A percentile compares a stretch with the other conserved stretches of the same genome.
Conservation (phyloP, 2,888 invertebrate species). For the Pandemis corylana region DNA sequence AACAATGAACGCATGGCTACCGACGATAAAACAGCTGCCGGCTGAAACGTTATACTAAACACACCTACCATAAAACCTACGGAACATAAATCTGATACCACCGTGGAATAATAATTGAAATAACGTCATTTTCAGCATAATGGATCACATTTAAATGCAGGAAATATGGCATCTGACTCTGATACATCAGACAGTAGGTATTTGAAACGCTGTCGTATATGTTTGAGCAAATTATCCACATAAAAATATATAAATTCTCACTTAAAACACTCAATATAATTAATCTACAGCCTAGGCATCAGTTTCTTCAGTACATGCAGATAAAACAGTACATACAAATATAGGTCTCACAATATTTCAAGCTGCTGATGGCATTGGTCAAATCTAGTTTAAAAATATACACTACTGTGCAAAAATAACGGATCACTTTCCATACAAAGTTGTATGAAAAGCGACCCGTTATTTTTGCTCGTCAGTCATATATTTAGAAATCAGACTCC, state of each 20-base stretch:
- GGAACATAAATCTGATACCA: slow-evolving; percentile 42
- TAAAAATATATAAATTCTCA: neutral
- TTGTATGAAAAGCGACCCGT: too few species aligned
- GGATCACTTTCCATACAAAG: too few species aligned
- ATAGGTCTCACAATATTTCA: neutral
- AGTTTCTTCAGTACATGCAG: too few species aligned
- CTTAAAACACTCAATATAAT: too few species aligned
- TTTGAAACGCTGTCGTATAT: neutral
- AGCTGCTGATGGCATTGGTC: neutral
- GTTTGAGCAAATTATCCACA: neutral
- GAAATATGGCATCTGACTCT: slow-evolving; percentile 29
- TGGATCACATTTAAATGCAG: slow-evolving; percentile 29
- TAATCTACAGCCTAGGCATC: too few species aligned
- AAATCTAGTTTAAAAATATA: slow-evolving; percentile 5
- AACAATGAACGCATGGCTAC: slow-evolving; percentile 62
- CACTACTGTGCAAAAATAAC: too few species aligned
- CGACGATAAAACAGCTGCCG: slow-evolving; percentile 63
- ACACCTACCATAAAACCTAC: slow-evolving; percentile 40
- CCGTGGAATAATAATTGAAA: slow-evolving; percentile 35
- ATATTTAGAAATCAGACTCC: slow-evolving; percentile 20
- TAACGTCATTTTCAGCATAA: slow-evolving; percentile 27
- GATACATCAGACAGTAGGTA: neutral
- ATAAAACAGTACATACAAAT: too few species aligned
- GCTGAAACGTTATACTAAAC: slow-evolving; percentile 51
- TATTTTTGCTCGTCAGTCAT: neutral